Conservation (phyloP, 1,140 invertebrate genomes). For the Helicoverpa armigera region DNA sequence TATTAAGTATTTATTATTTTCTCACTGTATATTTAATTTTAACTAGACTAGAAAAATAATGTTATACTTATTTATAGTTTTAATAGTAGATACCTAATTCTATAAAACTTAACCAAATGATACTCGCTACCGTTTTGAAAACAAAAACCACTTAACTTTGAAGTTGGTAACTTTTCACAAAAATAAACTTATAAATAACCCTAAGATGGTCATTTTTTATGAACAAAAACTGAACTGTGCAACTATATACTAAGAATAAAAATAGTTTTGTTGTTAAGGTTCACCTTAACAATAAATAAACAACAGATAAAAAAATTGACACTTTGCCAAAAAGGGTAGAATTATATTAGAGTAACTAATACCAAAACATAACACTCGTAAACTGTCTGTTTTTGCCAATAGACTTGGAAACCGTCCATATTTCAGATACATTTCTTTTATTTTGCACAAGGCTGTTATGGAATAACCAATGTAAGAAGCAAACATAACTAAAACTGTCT, state of each 20-base stretch:
- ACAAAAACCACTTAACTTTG: no score
- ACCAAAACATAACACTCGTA: conserved; percentile 36
- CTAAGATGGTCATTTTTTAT: no score
- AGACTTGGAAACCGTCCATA: conserved; percentile 39
- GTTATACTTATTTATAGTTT: background rate
- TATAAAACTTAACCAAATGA: background rate
- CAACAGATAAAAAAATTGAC: conserved; percentile 17
- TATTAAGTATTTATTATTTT: background rate
- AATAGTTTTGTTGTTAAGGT: background rate
- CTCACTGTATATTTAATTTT: no score
- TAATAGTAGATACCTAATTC: background rate
- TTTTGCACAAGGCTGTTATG: conserved; percentile 24
- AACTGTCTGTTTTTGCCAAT: conserved; percentile 39
- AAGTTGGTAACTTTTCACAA: no score
- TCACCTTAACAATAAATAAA: background rate
- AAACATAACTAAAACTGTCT: background rate
- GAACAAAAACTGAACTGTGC: no score
- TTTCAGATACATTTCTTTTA: conserved; percentile 4
- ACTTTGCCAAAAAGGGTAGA: conserved; percentile 2
- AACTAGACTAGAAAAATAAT: conserved; percentile 14
- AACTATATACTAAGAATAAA: background rate
- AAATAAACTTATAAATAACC: no score
- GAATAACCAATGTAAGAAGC: background rate
- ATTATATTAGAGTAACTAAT: conserved; percentile 32
- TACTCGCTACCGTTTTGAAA: no score